phyloP scores from a whole-genome alignment of 2,888 invertebrate genomes.

The Tromatobia lineatoria region DNA sequence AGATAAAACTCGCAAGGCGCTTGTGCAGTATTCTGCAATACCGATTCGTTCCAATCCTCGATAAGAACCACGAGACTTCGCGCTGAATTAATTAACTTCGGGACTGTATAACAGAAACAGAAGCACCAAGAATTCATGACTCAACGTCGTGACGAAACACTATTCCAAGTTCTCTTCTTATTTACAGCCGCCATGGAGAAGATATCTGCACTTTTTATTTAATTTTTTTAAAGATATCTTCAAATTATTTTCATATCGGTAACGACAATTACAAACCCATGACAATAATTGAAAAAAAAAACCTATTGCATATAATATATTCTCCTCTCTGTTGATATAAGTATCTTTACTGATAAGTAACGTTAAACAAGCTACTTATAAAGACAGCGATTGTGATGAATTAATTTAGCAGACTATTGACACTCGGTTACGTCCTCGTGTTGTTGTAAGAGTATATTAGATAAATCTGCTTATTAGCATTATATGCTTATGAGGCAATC shows the following conservation, averaged over 20 bases:
- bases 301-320: neutral
- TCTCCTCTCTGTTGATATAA: neutral
- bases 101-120: neutral
- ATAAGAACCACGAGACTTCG: conserved; percentile 44
- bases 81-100: conserved; percentile 39
- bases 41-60: conserved; percentile 43
- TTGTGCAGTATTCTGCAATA: neutral
- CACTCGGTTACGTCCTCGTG: conserved; percentile 12
- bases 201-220: too few relatives aligned
- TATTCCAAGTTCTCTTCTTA: neutral
- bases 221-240: neutral
- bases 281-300: neutral
- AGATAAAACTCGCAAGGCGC: neutral
- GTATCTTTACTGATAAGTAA: neutral
- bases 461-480: conserved; percentile 22
- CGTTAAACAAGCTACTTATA: neutral
- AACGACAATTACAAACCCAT: conserved; percentile 1
- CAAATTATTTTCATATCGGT: conserved; percentile 17
- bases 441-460: neutral
- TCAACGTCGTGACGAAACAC: neutral
- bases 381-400: neutral
- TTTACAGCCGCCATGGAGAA: neutral
- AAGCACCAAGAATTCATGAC: neutral
- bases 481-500: conserved; percentile 42
- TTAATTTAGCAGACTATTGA: conserved; percentile 13